These are phyloP conservation scores for Blastomussa wellsi DNA, from an alignment of 92 coral and sea anemone species.

Conservation along the genomic window DNA sequence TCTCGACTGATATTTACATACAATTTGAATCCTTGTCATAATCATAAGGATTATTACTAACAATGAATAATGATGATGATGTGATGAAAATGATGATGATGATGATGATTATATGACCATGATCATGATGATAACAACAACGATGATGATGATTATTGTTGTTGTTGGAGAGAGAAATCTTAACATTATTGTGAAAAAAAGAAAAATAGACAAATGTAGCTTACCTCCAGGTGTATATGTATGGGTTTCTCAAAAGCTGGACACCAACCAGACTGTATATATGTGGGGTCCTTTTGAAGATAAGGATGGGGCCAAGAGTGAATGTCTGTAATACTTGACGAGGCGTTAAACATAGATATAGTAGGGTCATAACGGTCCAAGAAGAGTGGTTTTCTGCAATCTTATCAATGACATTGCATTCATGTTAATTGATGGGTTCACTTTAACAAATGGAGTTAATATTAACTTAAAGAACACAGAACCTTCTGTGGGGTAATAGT, in stretches of 20 bases:
- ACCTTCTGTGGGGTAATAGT: too few relatives aligned
- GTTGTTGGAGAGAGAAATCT: neutral
- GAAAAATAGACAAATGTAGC: neutral
- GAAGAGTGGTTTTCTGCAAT: constrained; percentile 1
- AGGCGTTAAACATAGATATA: neutral
- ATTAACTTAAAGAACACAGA: too few relatives aligned
- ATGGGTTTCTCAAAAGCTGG: neutral
- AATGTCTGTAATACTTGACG: neutral
- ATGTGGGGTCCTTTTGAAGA: neutral
- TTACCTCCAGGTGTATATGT: neutral
- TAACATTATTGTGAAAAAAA: neutral
- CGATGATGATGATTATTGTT: too few relatives aligned
- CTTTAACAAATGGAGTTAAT: too few relatives aligned
- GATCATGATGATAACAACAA: too few relatives aligned
- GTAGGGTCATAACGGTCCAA: neutral
- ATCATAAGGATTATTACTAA: too few relatives aligned
- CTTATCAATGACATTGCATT: neutral
- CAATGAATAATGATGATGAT: too few relatives aligned
- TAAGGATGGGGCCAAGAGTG: neutral
- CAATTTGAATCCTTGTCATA: too few relatives aligned
- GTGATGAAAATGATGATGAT: too few relatives aligned
- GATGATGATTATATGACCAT: too few relatives aligned
- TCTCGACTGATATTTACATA: too few relatives aligned
- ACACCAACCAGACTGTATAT: neutral
- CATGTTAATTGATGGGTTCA: neutral